These are phyloP conservation scores for Acropternis orthonyx DNA, from an alignment of 2,797 vertebrate species.

Conservation along the genomic window DNA sequence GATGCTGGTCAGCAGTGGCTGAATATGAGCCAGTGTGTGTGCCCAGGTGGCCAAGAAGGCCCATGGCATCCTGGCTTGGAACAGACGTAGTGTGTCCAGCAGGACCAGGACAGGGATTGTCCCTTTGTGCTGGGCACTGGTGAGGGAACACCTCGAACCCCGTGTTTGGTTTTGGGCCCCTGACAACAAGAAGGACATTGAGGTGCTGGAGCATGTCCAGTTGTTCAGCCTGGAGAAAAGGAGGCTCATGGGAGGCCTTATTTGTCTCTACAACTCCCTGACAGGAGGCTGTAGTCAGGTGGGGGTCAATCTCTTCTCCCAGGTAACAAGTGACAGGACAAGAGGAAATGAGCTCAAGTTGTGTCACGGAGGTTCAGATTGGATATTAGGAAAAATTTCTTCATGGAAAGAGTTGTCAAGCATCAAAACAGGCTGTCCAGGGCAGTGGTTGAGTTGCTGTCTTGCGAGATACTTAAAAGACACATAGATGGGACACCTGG, in stretches of 20 bases:
- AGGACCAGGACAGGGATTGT: neutral
- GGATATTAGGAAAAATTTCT: neutral
- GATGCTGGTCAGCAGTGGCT: fast-evolving
- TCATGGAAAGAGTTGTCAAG: neutral
- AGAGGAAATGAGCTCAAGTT: neutral
- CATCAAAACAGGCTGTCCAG: neutral
- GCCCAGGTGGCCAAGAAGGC: neutral
- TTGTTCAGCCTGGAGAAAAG: neutral
- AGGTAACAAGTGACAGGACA: neutral
- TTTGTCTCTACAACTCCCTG: fast-evolving
- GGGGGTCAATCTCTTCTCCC: neutral
- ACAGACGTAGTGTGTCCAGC: neutral
- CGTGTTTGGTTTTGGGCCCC: neutral
- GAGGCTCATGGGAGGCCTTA: neutral
- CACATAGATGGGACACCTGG: neutral
- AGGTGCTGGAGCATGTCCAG: neutral
- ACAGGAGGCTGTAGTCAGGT: neutral
- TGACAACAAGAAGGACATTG: fast-evolving
- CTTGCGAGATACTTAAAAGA: neutral
- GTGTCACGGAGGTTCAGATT: neutral
- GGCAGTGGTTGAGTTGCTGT: neutral
- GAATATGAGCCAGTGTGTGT: neutral
- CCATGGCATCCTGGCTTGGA: neutral
- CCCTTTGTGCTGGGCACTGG: neutral
- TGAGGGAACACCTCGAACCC: neutral